A percentile compares a stretch with the other conserved stretches of the same genome.
Conservation (phyloP, 2,797 vertebrate genomes). For the Dipus sagitta region DNA sequence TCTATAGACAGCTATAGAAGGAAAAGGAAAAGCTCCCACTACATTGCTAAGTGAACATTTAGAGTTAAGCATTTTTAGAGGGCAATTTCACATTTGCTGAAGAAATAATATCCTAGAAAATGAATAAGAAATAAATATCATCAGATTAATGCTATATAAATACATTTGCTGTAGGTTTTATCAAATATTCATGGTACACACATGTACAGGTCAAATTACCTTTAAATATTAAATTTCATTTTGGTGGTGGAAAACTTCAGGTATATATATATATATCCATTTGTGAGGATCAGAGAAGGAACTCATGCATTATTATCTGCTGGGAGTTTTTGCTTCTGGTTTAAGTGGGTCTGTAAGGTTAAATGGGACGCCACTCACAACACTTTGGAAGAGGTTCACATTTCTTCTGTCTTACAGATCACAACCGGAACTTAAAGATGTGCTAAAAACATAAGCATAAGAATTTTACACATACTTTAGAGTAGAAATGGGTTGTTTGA, state of each 20-base stretch:
- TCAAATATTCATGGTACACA: conserved; percentile 90
- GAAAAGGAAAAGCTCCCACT: background rate
- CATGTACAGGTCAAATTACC: conserved; percentile 91
- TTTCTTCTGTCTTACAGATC: background rate
- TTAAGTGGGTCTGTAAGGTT: conserved; percentile 67
- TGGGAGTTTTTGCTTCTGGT: conserved; percentile 78
- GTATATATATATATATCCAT: conserved; percentile 74
- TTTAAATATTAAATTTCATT: conserved; percentile 92
- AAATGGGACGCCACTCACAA: conserved; percentile 34
- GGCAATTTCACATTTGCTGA: conserved; percentile 43
- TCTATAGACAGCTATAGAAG: rapidly evolving
- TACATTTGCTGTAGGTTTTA: conserved; percentile 91
- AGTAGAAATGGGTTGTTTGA: background rate
- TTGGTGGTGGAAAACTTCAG: conserved; percentile 84
- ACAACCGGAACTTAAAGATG: background rate
- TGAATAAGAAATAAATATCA: conserved; percentile 89
- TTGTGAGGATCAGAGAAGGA: conserved; percentile 84
- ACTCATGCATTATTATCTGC: conserved; percentile 80
- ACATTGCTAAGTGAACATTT: background rate
- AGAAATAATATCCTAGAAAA: conserved; percentile 88
- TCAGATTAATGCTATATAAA: conserved; percentile 90
- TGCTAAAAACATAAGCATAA: background rate
- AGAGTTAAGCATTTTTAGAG: background rate
- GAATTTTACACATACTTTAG: background rate
- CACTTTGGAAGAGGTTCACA: background rate